A percentile compares a stretch with the other conserved stretches of the same genome.
Evolutionary conservation across 2,797 vertebrate species (phyloP).

Genomic region (Danio jaintianensis): DNA sequence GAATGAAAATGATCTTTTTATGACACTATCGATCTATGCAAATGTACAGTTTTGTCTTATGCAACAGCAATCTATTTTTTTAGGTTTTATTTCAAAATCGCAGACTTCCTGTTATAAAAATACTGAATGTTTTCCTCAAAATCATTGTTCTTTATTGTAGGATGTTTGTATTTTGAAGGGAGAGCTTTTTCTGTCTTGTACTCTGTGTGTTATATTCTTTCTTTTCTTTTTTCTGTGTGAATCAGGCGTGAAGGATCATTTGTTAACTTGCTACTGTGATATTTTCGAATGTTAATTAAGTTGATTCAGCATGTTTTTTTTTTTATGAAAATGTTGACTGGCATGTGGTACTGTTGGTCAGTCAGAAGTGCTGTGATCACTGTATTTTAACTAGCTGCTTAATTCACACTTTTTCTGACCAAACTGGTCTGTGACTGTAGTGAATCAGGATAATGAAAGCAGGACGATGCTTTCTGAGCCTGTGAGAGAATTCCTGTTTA

Average conservation of each 20-base stretch:
- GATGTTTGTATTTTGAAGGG: constrained; percentile 11
- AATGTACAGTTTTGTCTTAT: constrained; percentile 12
- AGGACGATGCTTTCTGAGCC: constrained; percentile 5
- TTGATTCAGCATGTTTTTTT: constrained; percentile 9
- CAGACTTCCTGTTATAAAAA: background rate
- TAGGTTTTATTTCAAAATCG: constrained; percentile 1
- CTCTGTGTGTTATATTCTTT: background rate
- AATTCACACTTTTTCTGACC: constrained; percentile 25
- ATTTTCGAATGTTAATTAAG: background rate
- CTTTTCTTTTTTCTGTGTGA: background rate
- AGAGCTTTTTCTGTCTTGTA: background rate
- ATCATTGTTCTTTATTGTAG: background rate
- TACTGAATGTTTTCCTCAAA: background rate
- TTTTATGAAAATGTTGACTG: background rate
- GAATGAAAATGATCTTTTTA: constrained; percentile 8
- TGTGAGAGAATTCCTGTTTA: constrained; percentile 21
- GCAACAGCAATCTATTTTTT: constrained; percentile 28
- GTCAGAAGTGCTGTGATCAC: constrained; percentile 30
- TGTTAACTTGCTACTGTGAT: constrained; percentile 40
- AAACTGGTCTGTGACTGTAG: constrained; percentile 35
- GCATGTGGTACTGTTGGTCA: background rate
- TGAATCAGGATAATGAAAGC: constrained; percentile 49
- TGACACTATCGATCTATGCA: constrained; percentile 37
- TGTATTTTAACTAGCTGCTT: constrained; percentile 44
- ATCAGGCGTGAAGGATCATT: constrained; percentile 7